Conservation (phyloP, 2,888 invertebrate genomes). For the Orchesella flavescens region DNA sequence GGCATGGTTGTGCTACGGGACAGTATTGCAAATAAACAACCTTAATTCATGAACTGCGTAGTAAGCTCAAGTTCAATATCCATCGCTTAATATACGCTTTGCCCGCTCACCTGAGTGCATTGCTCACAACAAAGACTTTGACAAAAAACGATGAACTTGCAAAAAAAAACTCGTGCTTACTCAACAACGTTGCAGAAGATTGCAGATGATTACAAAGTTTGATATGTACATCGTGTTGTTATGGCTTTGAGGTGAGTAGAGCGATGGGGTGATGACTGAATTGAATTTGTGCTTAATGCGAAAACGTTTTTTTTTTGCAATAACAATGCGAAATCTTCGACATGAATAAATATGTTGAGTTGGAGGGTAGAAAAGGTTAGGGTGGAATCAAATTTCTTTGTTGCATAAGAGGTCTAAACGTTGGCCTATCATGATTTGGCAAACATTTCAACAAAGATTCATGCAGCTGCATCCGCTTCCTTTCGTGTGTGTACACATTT, state of each 20-base stretch:
- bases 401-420: not conserved
- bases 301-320: not conserved
- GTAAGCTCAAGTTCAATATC: slow-evolving; percentile 58
- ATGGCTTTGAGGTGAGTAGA: too few relatives aligned
- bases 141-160: slow-evolving; percentile 21
- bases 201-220: not conserved
- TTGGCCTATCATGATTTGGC: not conserved
- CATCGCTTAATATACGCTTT: slow-evolving; percentile 39
- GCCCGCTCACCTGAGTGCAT: slow-evolving; percentile 28
- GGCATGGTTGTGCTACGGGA: not conserved
- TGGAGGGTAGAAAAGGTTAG: not conserved
- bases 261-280: too few relatives aligned
- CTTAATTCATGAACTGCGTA: slow-evolving; percentile 49
- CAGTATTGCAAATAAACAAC: slow-evolving; percentile 23
- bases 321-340: not conserved
- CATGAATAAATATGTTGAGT: not conserved
- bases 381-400: not conserved
- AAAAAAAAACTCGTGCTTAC: not conserved
- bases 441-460: not conserved
- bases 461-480: slow-evolving; percentile 3
- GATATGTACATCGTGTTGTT: not conserved
- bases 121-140: slow-evolving; percentile 32
- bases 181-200: not conserved
- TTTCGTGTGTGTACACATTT: not conserved
- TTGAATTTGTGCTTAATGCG: too few relatives aligned